Evolutionary conservation across 2,888 invertebrate species (phyloP).

Genomic region (Ecdyonurus torrentis): DNA sequence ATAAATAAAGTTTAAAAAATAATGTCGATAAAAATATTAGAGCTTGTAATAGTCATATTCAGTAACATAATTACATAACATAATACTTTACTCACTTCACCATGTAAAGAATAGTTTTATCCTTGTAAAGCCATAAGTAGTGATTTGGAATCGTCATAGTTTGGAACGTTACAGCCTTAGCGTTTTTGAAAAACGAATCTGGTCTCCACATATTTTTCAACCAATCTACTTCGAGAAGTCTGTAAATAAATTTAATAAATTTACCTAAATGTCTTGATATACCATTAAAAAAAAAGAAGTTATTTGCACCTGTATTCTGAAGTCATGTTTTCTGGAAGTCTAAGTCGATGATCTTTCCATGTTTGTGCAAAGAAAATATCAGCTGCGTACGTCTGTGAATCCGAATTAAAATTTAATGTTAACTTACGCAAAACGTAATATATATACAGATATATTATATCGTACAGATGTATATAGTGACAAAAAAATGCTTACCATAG

Average conservation of each 20-base stretch:
- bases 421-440: too few species aligned
- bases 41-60: too few species aligned
- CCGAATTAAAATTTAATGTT: conserved; percentile 4
- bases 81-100: conserved; percentile 53
- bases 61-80: too few species aligned
- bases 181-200: conserved; percentile 87
- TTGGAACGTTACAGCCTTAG: conserved; percentile 83
- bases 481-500: conserved; percentile 70
- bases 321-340: conserved; percentile 83
- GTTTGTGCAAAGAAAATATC: conserved; percentile 88
- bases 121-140: conserved; percentile 80
- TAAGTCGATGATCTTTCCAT: conserved; percentile 76
- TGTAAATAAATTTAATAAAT: conserved; percentile 24
- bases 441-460: too few species aligned
- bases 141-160: conserved; percentile 92
- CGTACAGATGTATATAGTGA: too few species aligned
- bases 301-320: conserved; percentile 71
- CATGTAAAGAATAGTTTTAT: conserved; percentile 72
- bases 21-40: too few species aligned
- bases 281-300: too few species aligned
- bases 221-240: conserved; percentile 76
- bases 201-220: conserved; percentile 86
- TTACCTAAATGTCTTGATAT: too few species aligned
- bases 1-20: neutral
- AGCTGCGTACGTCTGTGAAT: conserved; percentile 63